Percentiles rank a stretch among this genome's conserved stretches.
phyloP scores from a whole-genome alignment of 2,797 vertebrate species.

The Acanthornis magna region DNA sequence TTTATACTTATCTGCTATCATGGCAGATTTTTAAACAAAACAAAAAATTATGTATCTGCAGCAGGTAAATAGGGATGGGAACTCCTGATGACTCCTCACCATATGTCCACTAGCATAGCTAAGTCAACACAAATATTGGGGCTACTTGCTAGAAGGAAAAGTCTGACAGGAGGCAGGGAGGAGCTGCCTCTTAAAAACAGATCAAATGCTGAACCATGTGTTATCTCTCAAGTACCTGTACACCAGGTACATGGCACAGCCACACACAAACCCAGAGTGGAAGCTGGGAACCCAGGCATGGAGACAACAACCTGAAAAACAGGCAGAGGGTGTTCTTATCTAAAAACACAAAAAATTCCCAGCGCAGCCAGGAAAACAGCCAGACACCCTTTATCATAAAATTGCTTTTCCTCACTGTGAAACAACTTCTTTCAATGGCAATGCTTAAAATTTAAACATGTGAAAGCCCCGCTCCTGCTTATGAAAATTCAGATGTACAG shows the following conservation, averaged over 20 bases:
- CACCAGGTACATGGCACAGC: background rate
- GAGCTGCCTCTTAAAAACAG: background rate
- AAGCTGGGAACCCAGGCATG: background rate
- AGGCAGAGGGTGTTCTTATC: background rate
- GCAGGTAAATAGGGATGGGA: background rate
- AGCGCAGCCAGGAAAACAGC: background rate
- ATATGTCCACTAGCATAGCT: background rate
- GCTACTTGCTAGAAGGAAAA: background rate
- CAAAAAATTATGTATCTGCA: background rate
- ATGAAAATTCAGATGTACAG: background rate
- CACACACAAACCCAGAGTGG: accelerated
- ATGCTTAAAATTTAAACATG: background rate
- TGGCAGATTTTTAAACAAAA: background rate
- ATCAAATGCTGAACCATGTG: background rate
- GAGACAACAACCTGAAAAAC: background rate
- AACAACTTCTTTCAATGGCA: background rate
- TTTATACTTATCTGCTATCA: background rate
- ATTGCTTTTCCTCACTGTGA: background rate
- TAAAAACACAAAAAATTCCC: background rate
- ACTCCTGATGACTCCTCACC: background rate
- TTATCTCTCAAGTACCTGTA: background rate
- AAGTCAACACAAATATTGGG: background rate
- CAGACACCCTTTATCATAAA: background rate
- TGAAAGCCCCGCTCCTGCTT: background rate
- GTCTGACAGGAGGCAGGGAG: background rate